A percentile compares a stretch with the other conserved stretches of the same genome.
Conservation (phyloP, 2,113 vertebrate genomes). For the Sylvietta virens region DNA sequence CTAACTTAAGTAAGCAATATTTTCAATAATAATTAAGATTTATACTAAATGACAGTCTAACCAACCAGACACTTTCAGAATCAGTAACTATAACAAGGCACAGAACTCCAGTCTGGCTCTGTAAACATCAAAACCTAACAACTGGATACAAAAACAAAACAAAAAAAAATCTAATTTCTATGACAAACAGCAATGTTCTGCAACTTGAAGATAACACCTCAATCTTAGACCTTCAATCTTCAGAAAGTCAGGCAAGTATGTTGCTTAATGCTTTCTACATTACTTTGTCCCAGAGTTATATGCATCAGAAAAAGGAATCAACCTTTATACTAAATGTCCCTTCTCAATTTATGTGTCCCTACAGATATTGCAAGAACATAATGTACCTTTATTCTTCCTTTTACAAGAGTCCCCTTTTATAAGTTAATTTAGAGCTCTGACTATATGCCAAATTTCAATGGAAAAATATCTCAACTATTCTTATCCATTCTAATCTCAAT, state of each 20-base stretch:
- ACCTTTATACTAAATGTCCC: not conserved
- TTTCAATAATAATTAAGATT: not conserved
- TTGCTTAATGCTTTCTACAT: not conserved
- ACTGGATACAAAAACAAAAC: not conserved
- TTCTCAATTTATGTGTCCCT: not conserved
- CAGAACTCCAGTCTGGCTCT: not conserved
- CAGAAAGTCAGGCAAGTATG: not conserved
- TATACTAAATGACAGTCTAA: not conserved
- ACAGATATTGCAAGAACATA: not conserved
- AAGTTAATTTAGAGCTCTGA: not conserved
- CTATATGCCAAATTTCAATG: not conserved
- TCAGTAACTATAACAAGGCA: not conserved
- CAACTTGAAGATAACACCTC: not conserved
- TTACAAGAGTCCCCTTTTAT: not conserved
- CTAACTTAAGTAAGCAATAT: not conserved
- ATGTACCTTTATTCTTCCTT: not conserved
- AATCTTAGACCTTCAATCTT: not conserved
- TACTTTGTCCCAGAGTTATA: not conserved
- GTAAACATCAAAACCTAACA: not conserved
- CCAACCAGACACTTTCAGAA: not conserved
- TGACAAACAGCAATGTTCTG: not conserved
- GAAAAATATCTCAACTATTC: not conserved
- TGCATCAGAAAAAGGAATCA: not conserved
- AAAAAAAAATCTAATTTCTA: not conserved
- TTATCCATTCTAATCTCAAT: not conserved